phyloP scores from a whole-genome alignment of 2,888 invertebrate genomes.

The Idaea straminata region DNA sequence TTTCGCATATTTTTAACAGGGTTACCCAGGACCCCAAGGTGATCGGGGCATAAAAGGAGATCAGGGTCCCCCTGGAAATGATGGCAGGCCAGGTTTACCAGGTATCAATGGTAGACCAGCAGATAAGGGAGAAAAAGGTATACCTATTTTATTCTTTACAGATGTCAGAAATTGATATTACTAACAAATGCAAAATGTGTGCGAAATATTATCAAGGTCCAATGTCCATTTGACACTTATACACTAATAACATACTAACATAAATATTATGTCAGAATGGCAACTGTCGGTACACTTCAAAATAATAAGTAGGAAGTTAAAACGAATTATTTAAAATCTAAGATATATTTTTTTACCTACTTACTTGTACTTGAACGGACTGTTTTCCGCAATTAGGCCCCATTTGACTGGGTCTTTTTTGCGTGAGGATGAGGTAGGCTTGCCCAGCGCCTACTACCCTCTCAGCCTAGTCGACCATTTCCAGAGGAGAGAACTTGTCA shows the following conservation, averaged over 20 bases:
- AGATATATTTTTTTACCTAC: too few relatives aligned
- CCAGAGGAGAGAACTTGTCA: too few relatives aligned
- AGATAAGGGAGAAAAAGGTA: constrained; percentile 87
- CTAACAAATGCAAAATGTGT: not conserved
- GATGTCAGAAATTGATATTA: not conserved
- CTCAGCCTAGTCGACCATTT: too few relatives aligned
- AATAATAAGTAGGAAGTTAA: not conserved
- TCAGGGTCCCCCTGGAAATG: constrained; percentile 82
- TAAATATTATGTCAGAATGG: too few relatives aligned
- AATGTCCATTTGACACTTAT: not conserved
- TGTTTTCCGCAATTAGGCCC: too few relatives aligned
- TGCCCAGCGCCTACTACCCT: too few relatives aligned
- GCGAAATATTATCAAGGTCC: not conserved
- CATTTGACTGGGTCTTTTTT: too few relatives aligned
- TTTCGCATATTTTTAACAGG: constrained; percentile 40
- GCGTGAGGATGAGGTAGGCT: too few relatives aligned
- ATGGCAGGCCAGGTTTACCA: constrained; percentile 83
- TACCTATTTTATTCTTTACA: not conserved
- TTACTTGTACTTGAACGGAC: too few relatives aligned
- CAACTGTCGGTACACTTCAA: too few relatives aligned
- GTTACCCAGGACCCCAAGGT: constrained; percentile 75
- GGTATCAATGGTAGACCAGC: constrained; percentile 81
- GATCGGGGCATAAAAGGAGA: constrained; percentile 84
- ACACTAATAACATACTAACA: too few relatives aligned
- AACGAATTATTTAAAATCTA: not conserved